phyloP scores from a whole-genome alignment of 2,888 invertebrate genomes.

The Cerceris ruficornis region DNA sequence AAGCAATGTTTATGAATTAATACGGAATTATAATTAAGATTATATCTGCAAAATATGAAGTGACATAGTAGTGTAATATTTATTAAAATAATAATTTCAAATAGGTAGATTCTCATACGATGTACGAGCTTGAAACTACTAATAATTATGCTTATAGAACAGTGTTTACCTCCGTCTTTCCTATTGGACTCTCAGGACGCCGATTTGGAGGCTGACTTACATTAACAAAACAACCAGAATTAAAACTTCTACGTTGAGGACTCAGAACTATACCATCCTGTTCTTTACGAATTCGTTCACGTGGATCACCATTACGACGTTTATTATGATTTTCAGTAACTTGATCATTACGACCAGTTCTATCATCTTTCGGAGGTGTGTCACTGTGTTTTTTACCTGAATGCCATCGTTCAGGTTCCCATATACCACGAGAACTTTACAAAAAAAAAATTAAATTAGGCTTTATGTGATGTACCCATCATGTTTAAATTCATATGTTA shows the following conservation, averaged over 20 bases:
- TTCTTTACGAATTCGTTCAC: conserved; percentile 91
- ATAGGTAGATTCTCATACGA: too few relatives aligned
- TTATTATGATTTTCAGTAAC: conserved; percentile 73
- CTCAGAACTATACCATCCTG: conserved; percentile 92
- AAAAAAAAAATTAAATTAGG: conserved; percentile 17
- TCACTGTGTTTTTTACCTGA: conserved; percentile 84
- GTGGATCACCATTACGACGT: conserved; percentile 86
- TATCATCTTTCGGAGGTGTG: conserved; percentile 85
- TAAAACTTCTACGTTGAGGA: conserved; percentile 93
- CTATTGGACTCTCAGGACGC: conserved; percentile 80
- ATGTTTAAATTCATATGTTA: not conserved
- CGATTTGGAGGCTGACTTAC: conserved; percentile 73
- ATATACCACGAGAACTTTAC: conserved; percentile 81
- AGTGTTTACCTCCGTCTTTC: conserved; percentile 76
- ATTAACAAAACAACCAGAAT: conserved; percentile 91
- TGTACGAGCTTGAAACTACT: too few relatives aligned
- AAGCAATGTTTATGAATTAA: too few relatives aligned
- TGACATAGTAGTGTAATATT: too few relatives aligned
- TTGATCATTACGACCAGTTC: conserved; percentile 83
- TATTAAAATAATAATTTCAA: too few relatives aligned
- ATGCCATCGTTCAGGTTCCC: conserved; percentile 84
- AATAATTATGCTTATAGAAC: too few relatives aligned
- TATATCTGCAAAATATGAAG: too few relatives aligned
- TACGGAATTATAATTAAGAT: too few relatives aligned
- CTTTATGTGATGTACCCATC: conserved; percentile 5